These are phyloP conservation scores for Syngnathus acus DNA, from an alignment of 2,797 vertebrate genomes.

Conservation along the genomic window DNA sequence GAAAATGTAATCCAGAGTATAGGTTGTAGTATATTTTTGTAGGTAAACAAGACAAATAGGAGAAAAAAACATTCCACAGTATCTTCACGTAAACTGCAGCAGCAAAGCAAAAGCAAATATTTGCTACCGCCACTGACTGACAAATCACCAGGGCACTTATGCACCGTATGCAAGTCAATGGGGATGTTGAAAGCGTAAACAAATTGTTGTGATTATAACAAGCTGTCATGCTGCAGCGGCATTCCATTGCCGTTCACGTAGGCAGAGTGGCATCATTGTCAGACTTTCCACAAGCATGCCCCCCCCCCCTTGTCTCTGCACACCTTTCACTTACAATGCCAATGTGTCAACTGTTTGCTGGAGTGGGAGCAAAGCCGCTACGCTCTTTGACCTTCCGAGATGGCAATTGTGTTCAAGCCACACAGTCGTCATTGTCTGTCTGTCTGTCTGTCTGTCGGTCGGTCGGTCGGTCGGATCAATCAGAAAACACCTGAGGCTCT, in stretches of 20 bases:
- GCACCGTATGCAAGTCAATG: constrained; percentile 65
- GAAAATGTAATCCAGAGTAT: neutral
- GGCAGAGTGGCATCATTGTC: constrained; percentile 45
- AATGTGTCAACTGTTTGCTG: constrained; percentile 67
- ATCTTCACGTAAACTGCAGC: constrained; percentile 42
- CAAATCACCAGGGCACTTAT: constrained; percentile 55
- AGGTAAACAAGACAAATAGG: no score
- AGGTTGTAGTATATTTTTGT: neutral
- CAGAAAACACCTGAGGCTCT: constrained; percentile 55
- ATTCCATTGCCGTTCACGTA: constrained; percentile 70
- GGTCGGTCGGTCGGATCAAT: constrained; percentile 44
- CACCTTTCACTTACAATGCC: constrained; percentile 60
- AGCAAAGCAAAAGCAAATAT: constrained; percentile 49
- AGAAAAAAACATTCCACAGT: constrained; percentile 7
- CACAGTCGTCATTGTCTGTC: constrained; percentile 58
- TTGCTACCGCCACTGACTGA: constrained; percentile 63
- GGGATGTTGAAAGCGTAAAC: constrained; percentile 66
- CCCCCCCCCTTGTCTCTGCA: constrained; percentile 20
- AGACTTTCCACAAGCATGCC: constrained; percentile 37
- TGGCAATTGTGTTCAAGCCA: constrained; percentile 33
- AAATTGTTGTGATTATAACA: constrained; percentile 74
- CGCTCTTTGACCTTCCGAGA: constrained; percentile 58
- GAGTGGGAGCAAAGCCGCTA: constrained; percentile 47
- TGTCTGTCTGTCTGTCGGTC: no score
- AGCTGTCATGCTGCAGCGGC: constrained; percentile 63